These are phyloP conservation scores for Atopsyche davidsoni DNA, from an alignment of 1,140 invertebrate genomes.

Conservation along the genomic window DNA sequence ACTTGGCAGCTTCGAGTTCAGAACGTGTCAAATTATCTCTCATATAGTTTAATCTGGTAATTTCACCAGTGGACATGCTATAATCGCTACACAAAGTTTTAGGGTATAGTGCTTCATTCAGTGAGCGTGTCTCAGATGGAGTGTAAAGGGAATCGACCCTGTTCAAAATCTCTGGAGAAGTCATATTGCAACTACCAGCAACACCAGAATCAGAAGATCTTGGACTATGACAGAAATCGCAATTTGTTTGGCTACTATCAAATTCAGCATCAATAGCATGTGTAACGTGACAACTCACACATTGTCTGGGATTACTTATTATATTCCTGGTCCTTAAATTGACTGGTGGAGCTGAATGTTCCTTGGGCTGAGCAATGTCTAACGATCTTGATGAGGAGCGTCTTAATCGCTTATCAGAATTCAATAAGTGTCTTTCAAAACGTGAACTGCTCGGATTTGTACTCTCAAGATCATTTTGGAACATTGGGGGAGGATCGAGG, in stretches of 20 bases:
- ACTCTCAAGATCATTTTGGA: constrained; percentile 45
- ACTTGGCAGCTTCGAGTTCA: constrained; percentile 60
- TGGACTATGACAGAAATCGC: constrained; percentile 55
- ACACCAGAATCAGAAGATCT: constrained; percentile 77
- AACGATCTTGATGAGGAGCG: constrained; percentile 42
- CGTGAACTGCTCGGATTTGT: constrained; percentile 35
- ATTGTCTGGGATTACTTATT: constrained; percentile 34
- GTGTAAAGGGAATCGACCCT: constrained; percentile 36
- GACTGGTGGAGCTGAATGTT: constrained; percentile 9
- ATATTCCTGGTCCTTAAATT: constrained; percentile 8
- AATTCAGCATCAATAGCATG: constrained; percentile 32
- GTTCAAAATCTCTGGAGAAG: constrained; percentile 55
- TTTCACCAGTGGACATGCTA: constrained; percentile 29
- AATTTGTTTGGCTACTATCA: constrained; percentile 38
- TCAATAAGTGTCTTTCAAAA: constrained; percentile 41
- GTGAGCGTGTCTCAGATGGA: constrained; percentile 26
- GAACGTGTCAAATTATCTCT: constrained; percentile 45
- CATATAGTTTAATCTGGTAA: constrained; percentile 30
- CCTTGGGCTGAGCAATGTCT: constrained; percentile 28
- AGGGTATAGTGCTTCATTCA: constrained; percentile 15
- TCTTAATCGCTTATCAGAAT: constrained; percentile 46
- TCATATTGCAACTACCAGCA: constrained; percentile 69
- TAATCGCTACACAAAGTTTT: constrained; percentile 20
- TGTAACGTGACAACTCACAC: constrained; percentile 46
- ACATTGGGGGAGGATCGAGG: constrained; percentile 52